Percentiles rank a stretch among this genome's conserved stretches.
Conservation (phyloP, 1,140 invertebrate species). For the Bombus turneri region DNA sequence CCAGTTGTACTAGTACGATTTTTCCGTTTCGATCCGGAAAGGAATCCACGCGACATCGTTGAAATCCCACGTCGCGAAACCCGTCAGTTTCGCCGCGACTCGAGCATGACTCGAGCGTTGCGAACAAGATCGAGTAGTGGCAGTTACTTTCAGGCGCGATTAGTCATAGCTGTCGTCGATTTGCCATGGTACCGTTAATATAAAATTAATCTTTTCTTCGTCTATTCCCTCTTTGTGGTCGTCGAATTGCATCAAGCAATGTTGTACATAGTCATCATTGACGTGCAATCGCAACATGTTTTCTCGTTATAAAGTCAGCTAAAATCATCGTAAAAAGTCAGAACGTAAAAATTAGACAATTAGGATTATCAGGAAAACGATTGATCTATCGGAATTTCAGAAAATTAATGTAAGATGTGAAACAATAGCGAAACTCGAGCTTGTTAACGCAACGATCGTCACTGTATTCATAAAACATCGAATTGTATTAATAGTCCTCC, state of each 20-base stretch:
- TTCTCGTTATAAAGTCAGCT: too few species aligned
- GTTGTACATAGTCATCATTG: not conserved
- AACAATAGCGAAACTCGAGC: not conserved
- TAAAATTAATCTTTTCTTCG: too few species aligned
- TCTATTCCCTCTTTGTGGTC: not conserved
- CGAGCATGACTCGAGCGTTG: not conserved
- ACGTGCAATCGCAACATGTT: too few species aligned
- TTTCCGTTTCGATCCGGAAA: not conserved
- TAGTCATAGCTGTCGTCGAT: slow-evolving; percentile 54
- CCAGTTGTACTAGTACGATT: not conserved
- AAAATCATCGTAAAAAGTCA: too few species aligned
- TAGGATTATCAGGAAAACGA: too few species aligned
- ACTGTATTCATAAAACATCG: not conserved
- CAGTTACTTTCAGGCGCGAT: slow-evolving; percentile 11
- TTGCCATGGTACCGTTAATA: slow-evolving; percentile 17
- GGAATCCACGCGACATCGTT: not conserved
- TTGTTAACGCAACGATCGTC: not conserved
- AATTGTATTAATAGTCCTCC: not conserved
- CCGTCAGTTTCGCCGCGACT: not conserved
- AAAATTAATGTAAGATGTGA: too few species aligned
- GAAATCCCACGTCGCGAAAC: slow-evolving; percentile 6
- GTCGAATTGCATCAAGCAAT: not conserved
- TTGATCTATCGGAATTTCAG: too few species aligned
- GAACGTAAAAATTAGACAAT: too few species aligned
- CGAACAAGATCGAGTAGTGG: not conserved